phyloP scores from a whole-genome alignment of 2,113 vertebrate genomes.

The Actenoides lindsayi region DNA sequence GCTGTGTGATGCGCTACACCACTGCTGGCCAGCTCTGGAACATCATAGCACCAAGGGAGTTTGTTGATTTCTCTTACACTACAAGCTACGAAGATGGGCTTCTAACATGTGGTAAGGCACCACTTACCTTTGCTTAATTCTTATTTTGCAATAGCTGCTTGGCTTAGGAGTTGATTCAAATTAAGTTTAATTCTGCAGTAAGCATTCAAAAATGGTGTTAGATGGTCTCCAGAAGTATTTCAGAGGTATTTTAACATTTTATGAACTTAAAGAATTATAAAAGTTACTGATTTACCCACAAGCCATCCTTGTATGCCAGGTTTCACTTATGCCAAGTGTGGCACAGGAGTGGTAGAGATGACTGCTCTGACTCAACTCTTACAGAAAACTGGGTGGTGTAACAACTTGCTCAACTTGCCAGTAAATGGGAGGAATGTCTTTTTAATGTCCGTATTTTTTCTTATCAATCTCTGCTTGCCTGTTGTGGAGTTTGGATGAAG shows the following conservation, averaged over 20 bases:
- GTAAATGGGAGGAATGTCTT: background rate
- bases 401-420: background rate
- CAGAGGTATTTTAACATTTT: background rate
- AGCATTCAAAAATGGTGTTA: background rate
- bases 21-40: slow-evolving; percentile 88
- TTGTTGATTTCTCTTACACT: slow-evolving; percentile 88
- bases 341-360: background rate
- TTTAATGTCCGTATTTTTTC: background rate
- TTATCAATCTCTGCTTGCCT: background rate
- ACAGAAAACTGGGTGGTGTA: background rate
- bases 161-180: background rate
- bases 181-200: background rate
- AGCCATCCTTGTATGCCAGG: background rate
- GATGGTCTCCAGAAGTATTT: background rate
- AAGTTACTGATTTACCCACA: background rate
- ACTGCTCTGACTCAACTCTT: background rate
- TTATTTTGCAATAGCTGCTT: background rate
- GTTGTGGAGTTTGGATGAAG: background rate
- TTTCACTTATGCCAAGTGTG: background rate
- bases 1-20: slow-evolving; percentile 86
- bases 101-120: slow-evolving; percentile 83
- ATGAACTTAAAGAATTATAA: background rate
- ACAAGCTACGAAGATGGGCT: slow-evolving; percentile 81
- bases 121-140: background rate
- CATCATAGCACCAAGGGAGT: slow-evolving; percentile 85